A percentile compares a stretch with the other conserved stretches of the same genome.
Conservation (phyloP, 2,888 invertebrate genomes). For the Volucella zonaria region DNA sequence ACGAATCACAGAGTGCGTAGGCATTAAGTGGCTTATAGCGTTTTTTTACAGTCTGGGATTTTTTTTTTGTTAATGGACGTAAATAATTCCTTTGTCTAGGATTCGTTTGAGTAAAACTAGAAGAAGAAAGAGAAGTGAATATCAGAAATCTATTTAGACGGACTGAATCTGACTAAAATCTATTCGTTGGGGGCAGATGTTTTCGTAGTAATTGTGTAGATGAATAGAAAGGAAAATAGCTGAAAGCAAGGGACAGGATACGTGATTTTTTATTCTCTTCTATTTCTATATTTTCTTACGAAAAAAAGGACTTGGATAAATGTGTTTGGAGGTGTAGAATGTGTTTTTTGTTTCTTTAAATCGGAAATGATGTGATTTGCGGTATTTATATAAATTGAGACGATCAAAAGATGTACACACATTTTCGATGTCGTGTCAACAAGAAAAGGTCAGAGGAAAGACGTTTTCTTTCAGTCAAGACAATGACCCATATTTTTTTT, state of each 20-base stretch:
- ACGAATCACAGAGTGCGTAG: conserved; percentile 62
- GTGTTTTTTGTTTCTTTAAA: background rate
- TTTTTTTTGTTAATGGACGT: conserved; percentile 21
- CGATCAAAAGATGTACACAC: background rate
- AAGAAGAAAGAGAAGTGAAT: conserved; percentile 12
- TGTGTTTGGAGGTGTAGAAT: background rate
- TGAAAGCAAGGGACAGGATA: conserved; percentile 59
- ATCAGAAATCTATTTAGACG: background rate
- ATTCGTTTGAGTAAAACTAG: conserved; percentile 24
- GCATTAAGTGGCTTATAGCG: conserved; percentile 64
- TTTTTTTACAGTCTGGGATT: conserved; percentile 12
- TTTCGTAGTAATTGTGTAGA: conserved; percentile 54
- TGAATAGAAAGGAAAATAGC: conserved; percentile 18
- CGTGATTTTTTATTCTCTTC: conserved; percentile 20
- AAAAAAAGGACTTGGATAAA: conserved; percentile 12
- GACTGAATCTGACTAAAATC: conserved; percentile 13
- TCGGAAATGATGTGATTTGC: conserved; percentile 43
- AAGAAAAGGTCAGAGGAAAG: background rate
- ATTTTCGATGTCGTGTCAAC: background rate
- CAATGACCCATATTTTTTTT: no score
- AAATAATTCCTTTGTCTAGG: conserved; percentile 64
- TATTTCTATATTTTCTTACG: background rate
- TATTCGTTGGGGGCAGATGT: conserved; percentile 61
- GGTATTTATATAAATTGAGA: background rate
- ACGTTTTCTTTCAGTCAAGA: no score